These are phyloP conservation scores for Lateolabrax maculatus DNA, from an alignment of 2,797 vertebrate species.

Conservation along the genomic window DNA sequence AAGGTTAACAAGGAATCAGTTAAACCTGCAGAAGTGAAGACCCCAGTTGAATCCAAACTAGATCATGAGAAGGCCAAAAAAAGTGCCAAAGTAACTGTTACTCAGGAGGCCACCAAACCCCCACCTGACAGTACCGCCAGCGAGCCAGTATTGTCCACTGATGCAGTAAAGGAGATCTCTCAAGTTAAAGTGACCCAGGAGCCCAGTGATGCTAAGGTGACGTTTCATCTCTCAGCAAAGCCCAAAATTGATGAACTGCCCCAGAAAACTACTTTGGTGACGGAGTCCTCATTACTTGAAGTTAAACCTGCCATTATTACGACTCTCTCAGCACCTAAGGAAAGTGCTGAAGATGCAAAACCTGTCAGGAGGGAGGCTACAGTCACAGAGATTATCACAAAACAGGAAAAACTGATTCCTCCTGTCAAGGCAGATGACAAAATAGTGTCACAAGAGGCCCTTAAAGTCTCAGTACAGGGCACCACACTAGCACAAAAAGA, in stretches of 20 bases:
- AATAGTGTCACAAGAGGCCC: constrained; percentile 1
- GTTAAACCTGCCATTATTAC: constrained; percentile 40
- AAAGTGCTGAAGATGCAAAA: constrained; percentile 22
- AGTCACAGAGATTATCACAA: constrained; percentile 23
- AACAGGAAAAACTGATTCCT: constrained; percentile 37
- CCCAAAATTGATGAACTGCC: constrained; percentile 22
- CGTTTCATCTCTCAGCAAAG: constrained; percentile 25
- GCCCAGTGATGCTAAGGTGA: constrained; percentile 13
- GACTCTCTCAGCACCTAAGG: constrained; percentile 16
- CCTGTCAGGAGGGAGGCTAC: background rate
- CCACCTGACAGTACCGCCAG: constrained; percentile 19
- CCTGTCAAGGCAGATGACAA: constrained; percentile 43
- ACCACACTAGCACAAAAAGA: constrained; percentile 22
- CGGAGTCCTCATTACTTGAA: constrained; percentile 43
- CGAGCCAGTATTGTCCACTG: constrained; percentile 19
- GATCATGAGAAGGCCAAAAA: constrained; percentile 46
- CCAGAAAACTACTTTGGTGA: constrained; percentile 37
- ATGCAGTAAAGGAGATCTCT: constrained; percentile 20
- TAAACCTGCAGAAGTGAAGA: constrained; percentile 42
- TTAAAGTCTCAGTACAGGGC: constrained; percentile 16
- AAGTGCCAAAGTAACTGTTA: constrained; percentile 25
- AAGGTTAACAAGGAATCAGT: constrained; percentile 40
- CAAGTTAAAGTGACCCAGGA: constrained; percentile 48
- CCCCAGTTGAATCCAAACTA: constrained; percentile 36
- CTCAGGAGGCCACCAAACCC: constrained; percentile 51